phyloP scores from a whole-genome alignment of 2,888 invertebrate genomes.

The Athripsodes cinereus region DNA sequence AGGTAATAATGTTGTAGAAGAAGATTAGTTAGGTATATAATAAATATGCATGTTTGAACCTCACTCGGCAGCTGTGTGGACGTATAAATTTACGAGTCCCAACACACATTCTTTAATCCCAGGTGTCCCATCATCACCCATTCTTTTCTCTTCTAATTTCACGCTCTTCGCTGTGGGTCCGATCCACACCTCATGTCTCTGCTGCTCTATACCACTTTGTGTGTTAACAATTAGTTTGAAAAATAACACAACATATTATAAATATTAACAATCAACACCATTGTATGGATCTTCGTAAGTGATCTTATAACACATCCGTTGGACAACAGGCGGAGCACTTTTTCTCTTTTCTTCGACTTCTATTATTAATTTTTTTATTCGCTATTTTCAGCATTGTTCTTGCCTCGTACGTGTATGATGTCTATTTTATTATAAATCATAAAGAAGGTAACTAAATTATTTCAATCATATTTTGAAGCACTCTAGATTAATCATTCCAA shows the following conservation, averaged over 20 bases:
- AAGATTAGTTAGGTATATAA: too few relatives aligned
- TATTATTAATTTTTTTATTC: constrained; percentile 6
- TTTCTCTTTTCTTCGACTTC: constrained; percentile 12
- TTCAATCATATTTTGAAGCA: too few relatives aligned
- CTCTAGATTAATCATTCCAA: too few relatives aligned
- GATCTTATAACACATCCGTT: constrained; percentile 14
- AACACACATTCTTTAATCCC: constrained; percentile 19
- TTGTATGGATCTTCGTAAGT: constrained; percentile 1
- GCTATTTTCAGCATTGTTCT: constrained; percentile 12
- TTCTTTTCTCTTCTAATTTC: constrained; percentile 25
- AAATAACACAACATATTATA: constrained; percentile 14
- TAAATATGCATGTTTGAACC: neutral
- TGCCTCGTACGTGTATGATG: too few relatives aligned
- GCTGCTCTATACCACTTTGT: constrained; percentile 5
- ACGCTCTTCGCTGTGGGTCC: constrained; percentile 27
- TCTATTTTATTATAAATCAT: too few relatives aligned
- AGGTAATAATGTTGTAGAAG: too few relatives aligned
- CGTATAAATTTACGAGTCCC: constrained; percentile 24
- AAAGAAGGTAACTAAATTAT: too few relatives aligned
- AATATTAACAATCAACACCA: constrained; percentile 17
- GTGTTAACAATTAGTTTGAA: constrained; percentile 22
- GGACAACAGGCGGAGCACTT: constrained; percentile 10
- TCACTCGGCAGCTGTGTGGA: constrained; percentile 23
- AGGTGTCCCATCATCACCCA: constrained; percentile 21
- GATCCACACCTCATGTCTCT: constrained; percentile 1